Evolutionary conservation across 1,140 invertebrate species (phyloP).

Genomic region (Saccostrea cuccullata): DNA sequence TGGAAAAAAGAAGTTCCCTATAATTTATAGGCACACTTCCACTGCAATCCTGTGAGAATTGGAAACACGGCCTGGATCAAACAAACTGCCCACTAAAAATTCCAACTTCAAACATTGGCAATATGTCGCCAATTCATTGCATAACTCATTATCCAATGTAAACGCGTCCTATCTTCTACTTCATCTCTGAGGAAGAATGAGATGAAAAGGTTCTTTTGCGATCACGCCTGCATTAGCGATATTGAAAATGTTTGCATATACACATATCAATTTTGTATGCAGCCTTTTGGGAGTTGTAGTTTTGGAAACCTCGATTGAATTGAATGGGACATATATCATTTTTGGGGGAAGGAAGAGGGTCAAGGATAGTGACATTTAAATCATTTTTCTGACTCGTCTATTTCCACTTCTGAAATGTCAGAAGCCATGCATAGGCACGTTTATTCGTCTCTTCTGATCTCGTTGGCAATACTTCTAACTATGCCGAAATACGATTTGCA

Average conservation of each 20-base stretch:
- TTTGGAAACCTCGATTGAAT: neutral
- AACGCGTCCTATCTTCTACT: neutral
- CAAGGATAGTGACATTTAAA: neutral
- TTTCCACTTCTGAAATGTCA: too few species aligned
- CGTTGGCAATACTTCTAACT: too few species aligned
- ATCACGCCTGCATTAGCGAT: conserved; percentile 25
- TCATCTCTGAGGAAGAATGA: neutral
- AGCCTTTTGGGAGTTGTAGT: neutral
- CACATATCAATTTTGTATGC: neutral
- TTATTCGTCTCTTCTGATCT: too few species aligned
- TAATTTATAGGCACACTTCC: too few species aligned
- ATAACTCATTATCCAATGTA: conserved; percentile 20
- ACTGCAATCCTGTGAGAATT: too few species aligned
- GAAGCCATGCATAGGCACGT: too few species aligned
- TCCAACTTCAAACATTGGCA: conserved; percentile 6
- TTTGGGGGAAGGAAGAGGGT: neutral
- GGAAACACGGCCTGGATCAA: neutral
- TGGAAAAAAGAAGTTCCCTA: too few species aligned
- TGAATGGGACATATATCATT: neutral
- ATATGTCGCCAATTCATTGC: conserved; percentile 10
- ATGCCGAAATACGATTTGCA: too few species aligned
- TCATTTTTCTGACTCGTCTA: neutral
- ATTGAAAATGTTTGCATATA: conserved; percentile 22
- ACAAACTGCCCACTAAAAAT: neutral
- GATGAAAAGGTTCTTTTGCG: neutral